A percentile compares a stretch with the other conserved stretches of the same genome.
These are phyloP conservation scores for Kradibia gibbosae DNA, from an alignment of 1,140 invertebrate genomes.

Conservation along the genomic window DNA sequence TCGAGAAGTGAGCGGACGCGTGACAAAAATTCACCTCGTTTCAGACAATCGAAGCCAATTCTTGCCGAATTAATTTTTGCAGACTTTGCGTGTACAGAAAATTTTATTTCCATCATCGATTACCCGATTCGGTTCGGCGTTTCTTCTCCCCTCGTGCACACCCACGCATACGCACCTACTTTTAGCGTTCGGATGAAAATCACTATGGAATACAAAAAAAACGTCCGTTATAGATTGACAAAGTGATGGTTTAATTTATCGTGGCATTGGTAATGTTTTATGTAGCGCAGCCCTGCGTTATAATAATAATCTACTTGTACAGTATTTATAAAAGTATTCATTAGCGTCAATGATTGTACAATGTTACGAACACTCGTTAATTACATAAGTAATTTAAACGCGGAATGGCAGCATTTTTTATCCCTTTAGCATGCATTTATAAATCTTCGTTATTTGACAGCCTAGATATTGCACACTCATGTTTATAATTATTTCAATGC, in stretches of 20 bases:
- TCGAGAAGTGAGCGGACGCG: background rate
- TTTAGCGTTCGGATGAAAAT: too few relatives aligned
- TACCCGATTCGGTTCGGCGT: too few relatives aligned
- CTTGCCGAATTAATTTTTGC: background rate
- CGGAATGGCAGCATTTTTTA: background rate
- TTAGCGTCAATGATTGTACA: slow-evolving; percentile 28
- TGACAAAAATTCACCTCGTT: slow-evolving; percentile 3
- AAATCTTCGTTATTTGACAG: background rate
- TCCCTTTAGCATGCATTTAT: background rate
- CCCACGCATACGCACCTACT: too few relatives aligned
- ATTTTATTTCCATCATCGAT: too few relatives aligned
- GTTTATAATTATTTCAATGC: background rate
- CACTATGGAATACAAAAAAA: too few relatives aligned
- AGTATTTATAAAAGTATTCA: slow-evolving; percentile 4
- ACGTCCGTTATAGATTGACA: too few relatives aligned
- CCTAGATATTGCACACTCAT: background rate
- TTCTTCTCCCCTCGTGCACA: too few relatives aligned
- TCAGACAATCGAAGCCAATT: slow-evolving; percentile 12
- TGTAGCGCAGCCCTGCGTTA: background rate
- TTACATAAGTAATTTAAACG: slow-evolving; percentile 41
- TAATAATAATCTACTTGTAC: background rate
- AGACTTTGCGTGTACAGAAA: too few relatives aligned
- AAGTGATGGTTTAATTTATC: too few relatives aligned
- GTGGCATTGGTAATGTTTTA: background rate
- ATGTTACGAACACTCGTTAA: slow-evolving; percentile 33